Conservation (phyloP, 2,888 invertebrate genomes). For the Choristoneura rosaceana region DNA sequence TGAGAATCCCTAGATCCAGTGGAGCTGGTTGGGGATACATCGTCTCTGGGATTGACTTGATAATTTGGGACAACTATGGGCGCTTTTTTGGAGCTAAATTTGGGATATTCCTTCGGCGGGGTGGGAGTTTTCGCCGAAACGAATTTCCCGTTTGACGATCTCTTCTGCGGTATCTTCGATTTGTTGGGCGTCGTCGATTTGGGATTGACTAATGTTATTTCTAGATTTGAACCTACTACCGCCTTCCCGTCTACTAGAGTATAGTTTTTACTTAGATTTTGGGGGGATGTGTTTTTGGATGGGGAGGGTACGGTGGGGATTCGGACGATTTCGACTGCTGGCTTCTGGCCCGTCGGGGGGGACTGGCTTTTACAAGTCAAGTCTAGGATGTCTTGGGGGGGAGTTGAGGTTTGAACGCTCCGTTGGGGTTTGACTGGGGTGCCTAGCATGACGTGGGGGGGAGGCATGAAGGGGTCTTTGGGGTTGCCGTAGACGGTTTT, state of each 20-base stretch:
- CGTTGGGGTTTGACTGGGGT: slow-evolving; percentile 66
- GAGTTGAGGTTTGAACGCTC: slow-evolving; percentile 57
- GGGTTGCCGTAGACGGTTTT: slow-evolving; percentile 90
- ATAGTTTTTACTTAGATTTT: slow-evolving; percentile 80
- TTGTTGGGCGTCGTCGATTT: slow-evolving; percentile 64
- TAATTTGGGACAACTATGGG: slow-evolving; percentile 72
- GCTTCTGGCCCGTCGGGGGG: slow-evolving; percentile 52
- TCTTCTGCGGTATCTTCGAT: slow-evolving; percentile 74
- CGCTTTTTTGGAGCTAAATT: slow-evolving; percentile 57
- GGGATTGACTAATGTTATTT: slow-evolving; percentile 89
- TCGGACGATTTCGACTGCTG: slow-evolving; percentile 86
- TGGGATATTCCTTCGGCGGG: slow-evolving; percentile 68
- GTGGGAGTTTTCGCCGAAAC: slow-evolving; percentile 77
- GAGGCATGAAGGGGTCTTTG: slow-evolving; percentile 87
- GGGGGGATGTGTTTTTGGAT: slow-evolving; percentile 70
- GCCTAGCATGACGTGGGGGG: slow-evolving; percentile 80
- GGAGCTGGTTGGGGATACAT: slow-evolving; percentile 63
- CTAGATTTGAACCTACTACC: slow-evolving; percentile 87
- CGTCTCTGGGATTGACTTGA: slow-evolving; percentile 64
- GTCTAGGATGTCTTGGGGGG: slow-evolving; percentile 87
- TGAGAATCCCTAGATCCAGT: slow-evolving; percentile 58
- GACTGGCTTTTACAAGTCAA: slow-evolving; percentile 84
- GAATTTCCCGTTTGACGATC: slow-evolving; percentile 85
- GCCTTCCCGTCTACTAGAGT: slow-evolving; percentile 74
- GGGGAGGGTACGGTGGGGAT: slow-evolving; percentile 70